phyloP scores from a whole-genome alignment of 2,797 vertebrate genomes.

The Notolepis coatsorum region DNA sequence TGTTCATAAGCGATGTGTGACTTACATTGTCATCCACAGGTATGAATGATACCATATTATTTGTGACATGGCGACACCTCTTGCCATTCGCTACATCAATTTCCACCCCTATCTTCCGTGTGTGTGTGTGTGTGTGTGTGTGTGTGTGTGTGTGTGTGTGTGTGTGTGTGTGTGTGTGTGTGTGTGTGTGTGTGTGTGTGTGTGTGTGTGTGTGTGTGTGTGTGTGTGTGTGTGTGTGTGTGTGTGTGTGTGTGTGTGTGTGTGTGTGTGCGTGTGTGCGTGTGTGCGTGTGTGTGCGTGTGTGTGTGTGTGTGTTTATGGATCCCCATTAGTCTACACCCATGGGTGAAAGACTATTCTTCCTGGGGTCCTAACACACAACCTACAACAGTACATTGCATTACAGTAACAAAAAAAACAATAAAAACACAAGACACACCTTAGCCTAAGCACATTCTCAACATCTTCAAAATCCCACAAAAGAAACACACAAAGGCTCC shows the following conservation, averaged over 20 bases:
- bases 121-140: not conserved
- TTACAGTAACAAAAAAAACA: not conserved
- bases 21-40: slow-evolving; percentile 38
- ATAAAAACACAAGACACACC: too few relatives aligned
- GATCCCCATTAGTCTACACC: not conserved
- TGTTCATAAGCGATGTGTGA: slow-evolving; percentile 27
- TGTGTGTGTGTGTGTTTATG: not conserved
- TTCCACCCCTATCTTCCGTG: slow-evolving; percentile 1
- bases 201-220: not conserved
- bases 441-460: too few relatives aligned
- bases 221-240: not conserved
- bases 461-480: too few relatives aligned
- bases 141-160: slow-evolving; percentile 4
- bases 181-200: not conserved
- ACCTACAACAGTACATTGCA: not conserved
- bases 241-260: not conserved
- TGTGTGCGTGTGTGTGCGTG: slow-evolving; percentile 1
- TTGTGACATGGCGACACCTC: slow-evolving; percentile 16
- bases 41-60: slow-evolving; percentile 43
- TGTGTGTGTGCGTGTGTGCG: not conserved
- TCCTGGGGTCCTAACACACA: not conserved
- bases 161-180: not conserved
- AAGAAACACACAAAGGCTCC: too few relatives aligned
- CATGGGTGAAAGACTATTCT: not conserved
- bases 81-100: slow-evolving; percentile 13